Percentiles rank a stretch among this genome's conserved stretches.
Evolutionary conservation across 2,888 invertebrate genomes (phyloP).

Genomic region (Eristalis arbustorum): DNA sequence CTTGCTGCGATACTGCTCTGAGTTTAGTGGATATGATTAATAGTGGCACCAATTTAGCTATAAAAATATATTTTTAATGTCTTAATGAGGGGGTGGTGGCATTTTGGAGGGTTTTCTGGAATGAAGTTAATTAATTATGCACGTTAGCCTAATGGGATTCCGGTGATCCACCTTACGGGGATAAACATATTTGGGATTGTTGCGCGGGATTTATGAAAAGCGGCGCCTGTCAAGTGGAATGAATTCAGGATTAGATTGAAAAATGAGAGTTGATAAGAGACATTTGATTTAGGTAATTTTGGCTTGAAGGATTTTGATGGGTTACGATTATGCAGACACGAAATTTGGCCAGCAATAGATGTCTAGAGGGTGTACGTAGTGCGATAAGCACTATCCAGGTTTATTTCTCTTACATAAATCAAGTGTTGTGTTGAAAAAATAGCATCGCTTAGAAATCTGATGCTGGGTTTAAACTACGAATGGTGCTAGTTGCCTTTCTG

Average conservation of each 20-base stretch:
- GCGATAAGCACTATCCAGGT: no score
- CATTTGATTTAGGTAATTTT: neutral
- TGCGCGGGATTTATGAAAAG: conserved; percentile 39
- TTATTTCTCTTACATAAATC: no score
- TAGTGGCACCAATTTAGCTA: conserved; percentile 52
- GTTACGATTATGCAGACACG: neutral
- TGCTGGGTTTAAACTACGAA: no score
- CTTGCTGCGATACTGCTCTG: neutral
- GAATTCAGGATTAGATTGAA: neutral
- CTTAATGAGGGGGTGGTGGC: conserved; percentile 34
- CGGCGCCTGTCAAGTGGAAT: conserved; percentile 9
- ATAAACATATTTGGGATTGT: conserved; percentile 9
- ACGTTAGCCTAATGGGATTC: conserved; percentile 31
- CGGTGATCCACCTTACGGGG: conserved; percentile 28
- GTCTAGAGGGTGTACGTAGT: no score
- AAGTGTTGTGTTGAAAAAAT: no score
- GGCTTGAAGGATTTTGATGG: neutral
- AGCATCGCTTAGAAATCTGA: no score
- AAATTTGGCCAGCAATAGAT: no score
- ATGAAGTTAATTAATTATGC: conserved; percentile 57
- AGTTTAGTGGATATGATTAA: conserved; percentile 48
- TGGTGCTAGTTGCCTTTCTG: no score
- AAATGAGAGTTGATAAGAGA: neutral
- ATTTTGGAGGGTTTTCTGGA: neutral
- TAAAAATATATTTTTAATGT: conserved; percentile 55